A percentile compares a stretch with the other conserved stretches of the same genome.
These are phyloP conservation scores for Clinocottus analis DNA, from an alignment of 2,113 vertebrate species.

Conservation along the genomic window DNA sequence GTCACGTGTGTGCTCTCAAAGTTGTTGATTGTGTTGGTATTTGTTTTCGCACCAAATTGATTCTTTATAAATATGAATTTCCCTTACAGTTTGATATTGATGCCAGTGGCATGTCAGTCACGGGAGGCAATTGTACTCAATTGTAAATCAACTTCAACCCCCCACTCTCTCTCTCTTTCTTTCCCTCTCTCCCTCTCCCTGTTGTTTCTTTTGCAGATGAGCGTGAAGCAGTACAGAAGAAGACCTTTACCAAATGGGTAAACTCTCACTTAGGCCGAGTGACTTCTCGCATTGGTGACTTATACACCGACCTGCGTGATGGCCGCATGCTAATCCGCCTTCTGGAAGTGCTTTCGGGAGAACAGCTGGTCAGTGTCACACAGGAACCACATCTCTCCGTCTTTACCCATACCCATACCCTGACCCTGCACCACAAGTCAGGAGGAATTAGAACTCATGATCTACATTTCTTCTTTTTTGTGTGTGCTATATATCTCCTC, in stretches of 20 bases:
- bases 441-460: slow-evolving; percentile 31
- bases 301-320: slow-evolving; percentile 93
- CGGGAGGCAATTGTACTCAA: neutral
- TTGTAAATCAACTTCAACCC: slow-evolving; percentile 10
- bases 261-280: slow-evolving; percentile 94
- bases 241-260: slow-evolving; percentile 97
- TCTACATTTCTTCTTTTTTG: slow-evolving; percentile 37
- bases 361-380: slow-evolving; percentile 89
- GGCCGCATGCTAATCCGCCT: slow-evolving; percentile 93
- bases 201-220: slow-evolving; percentile 84
- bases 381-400: slow-evolving; percentile 21
- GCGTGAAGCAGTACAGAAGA: slow-evolving; percentile 95
- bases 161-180: neutral
- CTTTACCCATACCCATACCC: slow-evolving; percentile 12
- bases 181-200: neutral
- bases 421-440: slow-evolving; percentile 14
- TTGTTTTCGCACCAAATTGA: slow-evolving; percentile 17
- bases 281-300: slow-evolving; percentile 91
- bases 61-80: slow-evolving; percentile 23
- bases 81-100: neutral
- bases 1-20: slow-evolving; percentile 24
- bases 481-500: slow-evolving; percentile 22
- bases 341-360: slow-evolving; percentile 93
- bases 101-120: neutral
- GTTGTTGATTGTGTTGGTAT: neutral